Percentiles rank a stretch among this genome's conserved stretches.
Conservation (phyloP, 2,113 vertebrate genomes). For the Etheostoma cragini region DNA sequence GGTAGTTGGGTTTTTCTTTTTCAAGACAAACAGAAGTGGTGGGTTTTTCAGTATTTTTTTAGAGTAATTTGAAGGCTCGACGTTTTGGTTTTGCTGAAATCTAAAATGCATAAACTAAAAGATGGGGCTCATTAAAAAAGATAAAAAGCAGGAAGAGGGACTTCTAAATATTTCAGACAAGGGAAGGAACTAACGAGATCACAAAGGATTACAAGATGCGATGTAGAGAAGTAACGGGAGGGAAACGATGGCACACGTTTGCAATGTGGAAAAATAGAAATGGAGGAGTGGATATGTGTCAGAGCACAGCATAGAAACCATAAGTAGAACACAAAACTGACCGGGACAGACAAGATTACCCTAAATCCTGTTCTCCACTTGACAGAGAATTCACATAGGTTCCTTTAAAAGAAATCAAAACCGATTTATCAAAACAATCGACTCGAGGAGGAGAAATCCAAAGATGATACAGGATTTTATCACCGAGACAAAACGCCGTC, state of each 20-base stretch:
- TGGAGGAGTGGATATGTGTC: background rate
- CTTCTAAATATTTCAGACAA: slow-evolving; percentile 2
- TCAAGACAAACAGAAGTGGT: slow-evolving; percentile 7
- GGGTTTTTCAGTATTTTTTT: background rate
- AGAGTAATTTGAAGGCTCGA: background rate
- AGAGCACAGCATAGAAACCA: background rate
- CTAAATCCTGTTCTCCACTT: background rate
- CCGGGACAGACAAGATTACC: background rate
- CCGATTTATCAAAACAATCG: background rate
- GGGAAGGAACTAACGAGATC: background rate
- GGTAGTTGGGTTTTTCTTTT: background rate
- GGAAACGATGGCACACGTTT: background rate
- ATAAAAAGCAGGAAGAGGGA: background rate
- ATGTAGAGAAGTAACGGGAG: background rate
- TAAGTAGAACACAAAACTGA: background rate
- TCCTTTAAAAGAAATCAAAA: background rate
- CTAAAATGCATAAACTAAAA: background rate
- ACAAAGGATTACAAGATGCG: background rate
- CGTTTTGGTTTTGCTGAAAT: slow-evolving; percentile 4
- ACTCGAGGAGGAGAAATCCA: background rate
- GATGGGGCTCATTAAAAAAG: background rate
- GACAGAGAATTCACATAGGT: background rate
- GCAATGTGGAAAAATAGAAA: background rate
- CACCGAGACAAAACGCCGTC: background rate
- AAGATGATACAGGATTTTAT: background rate